phyloP scores from a whole-genome alignment of 2,888 invertebrate genomes.

The Adineta ricciae region DNA sequence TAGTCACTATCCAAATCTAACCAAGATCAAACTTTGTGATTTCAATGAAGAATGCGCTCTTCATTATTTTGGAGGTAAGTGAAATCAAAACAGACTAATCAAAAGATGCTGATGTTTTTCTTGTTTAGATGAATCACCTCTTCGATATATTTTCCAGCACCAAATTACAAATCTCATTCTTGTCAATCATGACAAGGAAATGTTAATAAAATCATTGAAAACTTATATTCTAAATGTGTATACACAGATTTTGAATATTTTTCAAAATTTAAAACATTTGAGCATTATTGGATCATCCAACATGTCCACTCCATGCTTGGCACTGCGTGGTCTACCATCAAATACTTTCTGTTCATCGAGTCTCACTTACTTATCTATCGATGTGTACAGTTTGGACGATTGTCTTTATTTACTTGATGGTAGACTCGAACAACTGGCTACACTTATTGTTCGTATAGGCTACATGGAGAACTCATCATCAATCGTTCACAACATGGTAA shows the following conservation, averaged over 20 bases:
- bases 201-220: neutral
- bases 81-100: no score
- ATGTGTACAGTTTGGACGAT: no score
- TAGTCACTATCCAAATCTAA: neutral
- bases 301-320: neutral
- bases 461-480: neutral
- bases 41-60: neutral
- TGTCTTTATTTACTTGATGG: no score
- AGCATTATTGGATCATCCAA: neutral
- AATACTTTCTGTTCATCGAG: neutral
- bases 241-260: neutral
- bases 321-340: neutral
- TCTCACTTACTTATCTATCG: neutral
- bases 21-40: neutral
- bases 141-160: neutral
- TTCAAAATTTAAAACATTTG: neutral
- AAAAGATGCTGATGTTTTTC: no score
- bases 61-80: neutral
- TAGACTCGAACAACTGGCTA: no score
- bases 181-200: neutral
- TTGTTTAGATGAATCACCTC: neutral
- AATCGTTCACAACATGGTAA: neutral
- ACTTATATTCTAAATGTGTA: neutral
- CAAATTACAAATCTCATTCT: neutral
- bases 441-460: no score